These are phyloP conservation scores for Archips crataeganus DNA, from an alignment of 2,888 invertebrate genomes.

Conservation along the genomic window DNA sequence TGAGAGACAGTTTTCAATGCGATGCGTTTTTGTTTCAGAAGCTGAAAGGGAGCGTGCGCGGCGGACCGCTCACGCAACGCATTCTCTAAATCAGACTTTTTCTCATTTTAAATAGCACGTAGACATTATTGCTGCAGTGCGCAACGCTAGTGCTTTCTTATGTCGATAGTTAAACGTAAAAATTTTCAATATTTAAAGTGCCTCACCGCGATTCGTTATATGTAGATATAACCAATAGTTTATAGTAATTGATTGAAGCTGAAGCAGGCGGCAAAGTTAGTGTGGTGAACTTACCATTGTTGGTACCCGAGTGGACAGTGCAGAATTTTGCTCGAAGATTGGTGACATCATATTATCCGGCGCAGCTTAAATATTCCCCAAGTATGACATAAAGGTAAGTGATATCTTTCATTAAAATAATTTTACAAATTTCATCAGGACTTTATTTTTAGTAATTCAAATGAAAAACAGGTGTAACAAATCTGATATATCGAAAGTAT, in stretches of 20 bases:
- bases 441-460: too few species aligned
- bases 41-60: constrained; percentile 40
- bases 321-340: constrained; percentile 50
- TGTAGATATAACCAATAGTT: constrained; percentile 43
- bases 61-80: constrained; percentile 26
- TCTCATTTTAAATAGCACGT: constrained; percentile 48
- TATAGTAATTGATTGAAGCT: constrained; percentile 3
- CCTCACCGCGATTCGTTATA: constrained; percentile 54
- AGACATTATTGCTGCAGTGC: constrained; percentile 47
- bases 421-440: too few species aligned
- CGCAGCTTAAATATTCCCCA: constrained; percentile 59
- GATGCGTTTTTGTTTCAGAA: constrained; percentile 49
- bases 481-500: neutral
- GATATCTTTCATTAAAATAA: neutral
- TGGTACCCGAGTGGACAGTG: constrained; percentile 52
- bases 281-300: constrained; percentile 41
- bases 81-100: constrained; percentile 45
- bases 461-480: neutral
- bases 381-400: constrained; percentile 78
- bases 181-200: constrained; percentile 56
- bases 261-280: constrained; percentile 43
- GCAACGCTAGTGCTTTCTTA: constrained; percentile 50
- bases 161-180: constrained; percentile 45
- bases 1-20: constrained; percentile 22
- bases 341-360: constrained; percentile 56